A percentile compares a stretch with the other conserved stretches of the same genome.
These are phyloP conservation scores for Molorchus minor DNA, from an alignment of 2,888 invertebrate species.

Conservation along the genomic window DNA sequence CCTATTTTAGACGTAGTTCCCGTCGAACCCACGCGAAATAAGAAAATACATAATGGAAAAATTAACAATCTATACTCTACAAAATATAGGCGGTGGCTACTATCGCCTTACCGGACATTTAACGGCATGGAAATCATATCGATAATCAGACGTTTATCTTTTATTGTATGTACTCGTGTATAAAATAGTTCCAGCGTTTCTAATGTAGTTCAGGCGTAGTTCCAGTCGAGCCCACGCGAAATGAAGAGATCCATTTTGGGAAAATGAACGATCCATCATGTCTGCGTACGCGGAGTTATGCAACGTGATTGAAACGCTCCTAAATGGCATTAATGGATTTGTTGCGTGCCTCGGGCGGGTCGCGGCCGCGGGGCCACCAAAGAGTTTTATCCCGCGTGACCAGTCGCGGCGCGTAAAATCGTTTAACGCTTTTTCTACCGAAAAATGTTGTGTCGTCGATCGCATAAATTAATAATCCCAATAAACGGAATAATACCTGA, in stretches of 20 bases:
- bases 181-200: too few species aligned
- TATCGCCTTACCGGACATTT: too few species aligned
- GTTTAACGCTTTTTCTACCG: conserved; percentile 36
- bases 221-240: neutral
- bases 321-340: conserved; percentile 49
- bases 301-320: conserved; percentile 46
- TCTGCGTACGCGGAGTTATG: conserved; percentile 35
- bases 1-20: too few species aligned
- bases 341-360: conserved; percentile 46
- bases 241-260: conserved; percentile 11
- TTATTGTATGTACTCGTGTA: too few species aligned
- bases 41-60: conserved; percentile 10
- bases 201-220: too few species aligned
- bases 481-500: conserved; percentile 22
- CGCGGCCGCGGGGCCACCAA: neutral
- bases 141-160: too few species aligned
- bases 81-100: too few species aligned
- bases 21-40: neutral
- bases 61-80: conserved; percentile 32
- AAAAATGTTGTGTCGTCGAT: conserved; percentile 24
- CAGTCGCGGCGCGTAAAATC: conserved; percentile 19
- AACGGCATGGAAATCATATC: too few species aligned
- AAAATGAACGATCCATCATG: conserved; percentile 33
- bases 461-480: conserved; percentile 29
- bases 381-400: conserved; percentile 23